Base-by-base conservation (phyloP, 2,113 vertebrate species). In the Carassius auratus region DNA sequence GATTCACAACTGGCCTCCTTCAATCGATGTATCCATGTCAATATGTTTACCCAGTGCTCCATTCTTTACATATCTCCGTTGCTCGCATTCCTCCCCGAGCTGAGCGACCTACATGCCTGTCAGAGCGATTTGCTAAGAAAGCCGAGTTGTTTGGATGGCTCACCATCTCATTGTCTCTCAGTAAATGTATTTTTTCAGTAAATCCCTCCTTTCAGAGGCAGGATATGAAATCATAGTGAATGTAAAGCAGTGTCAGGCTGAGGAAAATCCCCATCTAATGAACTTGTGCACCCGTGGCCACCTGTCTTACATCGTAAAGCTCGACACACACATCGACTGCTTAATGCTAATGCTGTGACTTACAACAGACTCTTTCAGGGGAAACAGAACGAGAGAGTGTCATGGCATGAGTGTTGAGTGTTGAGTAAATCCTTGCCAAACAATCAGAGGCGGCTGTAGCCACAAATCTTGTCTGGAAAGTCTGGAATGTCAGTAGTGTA, bases 231-330 rank as follows among this genome's bases (percentile, higher is more conserved):
- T 90, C 86, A 87, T 85, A 84, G 87, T 84, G 89, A 93, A 90
- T 85, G 55, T 88, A 87, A 85, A 89, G 90, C 50, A 87, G 89
- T 82, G 59, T 92, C 90, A 76, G 87, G 89, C 85, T 87, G 73
- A 91, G 90, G 89, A 90, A 92, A 93, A 93, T 93, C 90, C 90
- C 59, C 82, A 76, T 88, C 84, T 92, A 92, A 93, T 87, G 90
- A 94, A 91, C 91, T 80, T 76, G 84, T 88, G 87, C 90, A 77
- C 80, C 42, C 78, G 77, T 71, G 81, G 87, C 87, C 84, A 89
- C 89, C 90, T 90, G 83, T 79, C 42, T 66, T 55, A 83, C 89
- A 23, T 2, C 23, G 14, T 76, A 19, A 76, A 85, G 14, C 81
- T 78, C 38, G 23, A 13, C 52, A 15, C 38, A n/a, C 48, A 85